Evolutionary conservation across 2,797 vertebrate species (phyloP).

Genomic region (Chelidonichthys spinosus): DNA sequence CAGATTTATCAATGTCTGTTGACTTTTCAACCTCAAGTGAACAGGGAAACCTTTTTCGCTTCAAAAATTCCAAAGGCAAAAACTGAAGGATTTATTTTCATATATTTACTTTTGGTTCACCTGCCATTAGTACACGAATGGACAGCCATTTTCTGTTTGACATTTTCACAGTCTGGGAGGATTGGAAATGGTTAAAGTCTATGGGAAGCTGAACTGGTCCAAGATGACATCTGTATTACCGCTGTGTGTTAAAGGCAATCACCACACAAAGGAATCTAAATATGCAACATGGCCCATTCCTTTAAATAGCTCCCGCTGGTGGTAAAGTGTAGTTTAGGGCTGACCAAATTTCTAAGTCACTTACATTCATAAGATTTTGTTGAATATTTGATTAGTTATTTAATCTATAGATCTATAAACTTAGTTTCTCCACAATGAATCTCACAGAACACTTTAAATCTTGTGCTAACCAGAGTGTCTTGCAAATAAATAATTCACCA

Average conservation of each 20-base stretch:
- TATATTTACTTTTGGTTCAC: slow-evolving; percentile 55
- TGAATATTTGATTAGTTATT: background rate
- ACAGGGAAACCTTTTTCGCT: slow-evolving; percentile 35
- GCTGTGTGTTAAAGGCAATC: slow-evolving; percentile 31
- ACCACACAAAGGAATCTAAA: slow-evolving; percentile 18
- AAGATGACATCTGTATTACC: slow-evolving; percentile 32
- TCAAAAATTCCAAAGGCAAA: slow-evolving; percentile 35
- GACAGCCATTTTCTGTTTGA: slow-evolving; percentile 54
- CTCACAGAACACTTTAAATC: background rate
- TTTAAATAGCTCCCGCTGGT: background rate
- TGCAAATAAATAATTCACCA: background rate
- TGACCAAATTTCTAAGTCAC: background rate
- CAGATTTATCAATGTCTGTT: slow-evolving; percentile 44
- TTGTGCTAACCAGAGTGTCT: background rate
- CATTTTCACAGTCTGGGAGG: slow-evolving; percentile 60
- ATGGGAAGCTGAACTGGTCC: slow-evolving; percentile 52
- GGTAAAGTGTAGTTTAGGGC: slow-evolving; percentile 31
- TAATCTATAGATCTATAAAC: background rate
- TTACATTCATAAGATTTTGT: background rate
- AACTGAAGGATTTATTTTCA: slow-evolving; percentile 40
- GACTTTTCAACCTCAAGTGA: slow-evolving; percentile 61
- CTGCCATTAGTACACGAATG: slow-evolving; percentile 44
- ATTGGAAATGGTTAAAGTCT: slow-evolving; percentile 62
- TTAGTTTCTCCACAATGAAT: background rate
- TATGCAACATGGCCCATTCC: slow-evolving; percentile 27